These are phyloP conservation scores for Bubo scandiacus DNA, from an alignment of 2,113 vertebrate genomes.

Conservation along the genomic window DNA sequence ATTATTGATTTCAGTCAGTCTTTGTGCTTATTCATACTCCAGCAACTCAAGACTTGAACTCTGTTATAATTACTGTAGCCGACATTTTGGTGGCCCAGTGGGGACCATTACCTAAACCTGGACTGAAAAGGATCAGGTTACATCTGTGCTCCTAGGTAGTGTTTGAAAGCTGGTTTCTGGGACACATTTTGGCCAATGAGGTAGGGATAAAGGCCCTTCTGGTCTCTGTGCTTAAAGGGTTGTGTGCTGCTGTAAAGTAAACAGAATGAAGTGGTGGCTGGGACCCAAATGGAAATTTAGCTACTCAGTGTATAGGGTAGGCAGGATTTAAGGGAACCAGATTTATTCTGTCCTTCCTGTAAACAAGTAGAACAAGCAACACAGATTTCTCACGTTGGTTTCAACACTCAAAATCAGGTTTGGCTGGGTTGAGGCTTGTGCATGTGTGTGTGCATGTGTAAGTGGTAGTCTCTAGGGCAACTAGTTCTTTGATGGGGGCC, in stretches of 20 bases:
- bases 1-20: background rate
- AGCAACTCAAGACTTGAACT: background rate
- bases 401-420: background rate
- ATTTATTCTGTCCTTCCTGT: background rate
- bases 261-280: background rate
- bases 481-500: background rate
- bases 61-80: background rate
- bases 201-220: background rate
- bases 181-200: background rate
- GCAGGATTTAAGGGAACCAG: background rate
- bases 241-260: background rate
- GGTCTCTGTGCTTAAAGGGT: background rate
- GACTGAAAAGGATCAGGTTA: background rate
- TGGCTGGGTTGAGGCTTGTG: background rate
- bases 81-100: background rate
- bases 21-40: background rate
- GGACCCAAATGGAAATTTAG: background rate
- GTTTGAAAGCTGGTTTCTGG: background rate
- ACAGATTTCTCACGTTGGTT: background rate
- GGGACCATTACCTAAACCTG: background rate
- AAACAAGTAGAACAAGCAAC: background rate
- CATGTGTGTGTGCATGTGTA: background rate
- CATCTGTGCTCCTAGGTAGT: accelerated
- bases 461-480: background rate
- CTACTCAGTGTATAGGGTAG: background rate